Conservation (phyloP, 1,140 invertebrate species). For the Ceratina calcarata region DNA sequence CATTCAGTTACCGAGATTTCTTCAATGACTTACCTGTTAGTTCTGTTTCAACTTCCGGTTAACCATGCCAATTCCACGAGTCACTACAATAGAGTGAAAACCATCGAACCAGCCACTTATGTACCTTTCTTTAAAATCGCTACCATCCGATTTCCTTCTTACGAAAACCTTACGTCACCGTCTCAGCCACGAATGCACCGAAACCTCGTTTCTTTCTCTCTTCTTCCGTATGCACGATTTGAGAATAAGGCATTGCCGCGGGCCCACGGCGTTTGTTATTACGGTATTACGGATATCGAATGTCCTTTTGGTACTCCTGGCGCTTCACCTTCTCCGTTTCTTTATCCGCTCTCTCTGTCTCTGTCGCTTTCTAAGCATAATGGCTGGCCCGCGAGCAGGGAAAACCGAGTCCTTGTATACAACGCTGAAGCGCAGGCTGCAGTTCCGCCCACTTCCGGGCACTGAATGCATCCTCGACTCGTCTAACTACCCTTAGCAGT, state of each 20-base stretch:
- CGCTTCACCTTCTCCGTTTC: slow-evolving; percentile 41
- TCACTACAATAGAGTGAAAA: neutral
- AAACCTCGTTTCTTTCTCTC: slow-evolving; percentile 29
- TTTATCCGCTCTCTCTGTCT: slow-evolving; percentile 5
- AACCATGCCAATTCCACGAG: slow-evolving; percentile 12
- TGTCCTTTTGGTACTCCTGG: slow-evolving; percentile 68
- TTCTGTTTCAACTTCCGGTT: slow-evolving; percentile 22
- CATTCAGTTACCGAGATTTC: neutral
- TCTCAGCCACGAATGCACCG: slow-evolving; percentile 17
- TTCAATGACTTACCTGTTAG: neutral
- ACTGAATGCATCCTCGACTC: slow-evolving; percentile 71
- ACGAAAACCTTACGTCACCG: slow-evolving; percentile 36
- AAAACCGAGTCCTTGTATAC: slow-evolving; percentile 69
- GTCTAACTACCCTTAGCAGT: slow-evolving; percentile 70
- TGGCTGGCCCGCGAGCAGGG: slow-evolving; percentile 52
- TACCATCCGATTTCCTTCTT: slow-evolving; percentile 59
- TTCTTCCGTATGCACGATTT: neutral
- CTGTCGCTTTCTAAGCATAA: slow-evolving; percentile 51
- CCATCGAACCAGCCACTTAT: slow-evolving; percentile 28
- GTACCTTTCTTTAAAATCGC: slow-evolving; percentile 26
- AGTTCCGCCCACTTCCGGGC: slow-evolving; percentile 74
- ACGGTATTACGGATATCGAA: slow-evolving; percentile 74
- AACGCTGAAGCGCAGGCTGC: slow-evolving; percentile 71
- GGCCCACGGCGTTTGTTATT: slow-evolving; percentile 64
- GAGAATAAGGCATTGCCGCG: slow-evolving; percentile 32